Evolutionary conservation across 2,113 vertebrate species (phyloP).

Genomic region (Ariopsis seemanni): DNA sequence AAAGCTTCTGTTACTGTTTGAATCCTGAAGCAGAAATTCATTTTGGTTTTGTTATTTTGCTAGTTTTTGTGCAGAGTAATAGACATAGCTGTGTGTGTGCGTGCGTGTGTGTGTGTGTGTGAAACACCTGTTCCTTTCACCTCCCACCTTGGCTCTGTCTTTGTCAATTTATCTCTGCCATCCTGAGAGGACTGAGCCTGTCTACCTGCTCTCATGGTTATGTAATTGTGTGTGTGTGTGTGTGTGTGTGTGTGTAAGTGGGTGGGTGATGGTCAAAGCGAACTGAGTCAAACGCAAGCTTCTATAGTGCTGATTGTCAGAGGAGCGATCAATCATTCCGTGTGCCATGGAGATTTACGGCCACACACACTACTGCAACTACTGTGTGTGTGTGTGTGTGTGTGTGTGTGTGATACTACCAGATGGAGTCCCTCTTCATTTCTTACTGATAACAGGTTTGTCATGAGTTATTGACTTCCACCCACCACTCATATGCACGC

Average conservation of each 20-base stretch:
- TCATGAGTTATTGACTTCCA: slow-evolving; percentile 46
- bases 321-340: slow-evolving; percentile 46
- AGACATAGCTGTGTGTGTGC: not conserved
- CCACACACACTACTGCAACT: slow-evolving; percentile 22
- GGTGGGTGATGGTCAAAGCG: not conserved
- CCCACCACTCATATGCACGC: slow-evolving; percentile 38
- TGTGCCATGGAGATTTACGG: slow-evolving; percentile 20
- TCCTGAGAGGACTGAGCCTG: not conserved
- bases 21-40: not conserved
- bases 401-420: not conserved
- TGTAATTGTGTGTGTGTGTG: not conserved
- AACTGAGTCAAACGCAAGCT: slow-evolving; percentile 36
- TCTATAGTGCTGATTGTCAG: slow-evolving; percentile 33
- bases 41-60: not conserved
- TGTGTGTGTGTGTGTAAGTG: slow-evolving; percentile 17
- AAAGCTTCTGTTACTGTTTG: not conserved
- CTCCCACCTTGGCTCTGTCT: slow-evolving; percentile 37
- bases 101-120: slow-evolving; percentile 16
- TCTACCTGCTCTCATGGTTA: slow-evolving; percentile 18
- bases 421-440: slow-evolving; percentile 31
- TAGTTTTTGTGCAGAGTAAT: not conserved
- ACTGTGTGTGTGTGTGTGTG: not conserved
- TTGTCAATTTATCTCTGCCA: slow-evolving; percentile 14
- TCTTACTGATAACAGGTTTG: slow-evolving; percentile 32
- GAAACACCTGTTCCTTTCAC: slow-evolving; percentile 36